These are phyloP conservation scores for Drosophila bocqueti DNA, from an alignment of 1,140 invertebrate genomes.

Conservation along the genomic window DNA sequence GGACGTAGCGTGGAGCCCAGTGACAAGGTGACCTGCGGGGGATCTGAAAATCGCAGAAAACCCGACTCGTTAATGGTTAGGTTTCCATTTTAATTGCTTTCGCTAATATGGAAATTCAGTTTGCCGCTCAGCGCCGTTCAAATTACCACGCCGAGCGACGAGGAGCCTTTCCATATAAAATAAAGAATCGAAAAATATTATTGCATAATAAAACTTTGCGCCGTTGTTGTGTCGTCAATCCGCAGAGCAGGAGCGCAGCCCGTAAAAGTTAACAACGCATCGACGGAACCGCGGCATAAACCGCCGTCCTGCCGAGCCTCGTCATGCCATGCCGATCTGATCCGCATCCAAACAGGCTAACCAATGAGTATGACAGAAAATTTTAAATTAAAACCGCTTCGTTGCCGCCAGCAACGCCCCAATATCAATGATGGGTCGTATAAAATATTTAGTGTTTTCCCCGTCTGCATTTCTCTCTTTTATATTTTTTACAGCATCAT, in stretches of 20 bases:
- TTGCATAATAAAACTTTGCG: constrained; percentile 71
- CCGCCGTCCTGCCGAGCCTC: constrained; percentile 27
- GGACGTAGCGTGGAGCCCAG: constrained; percentile 94
- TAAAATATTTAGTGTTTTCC: constrained; percentile 79
- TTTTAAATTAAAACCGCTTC: constrained; percentile 77
- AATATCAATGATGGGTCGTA: constrained; percentile 79
- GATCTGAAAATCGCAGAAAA: constrained; percentile 88
- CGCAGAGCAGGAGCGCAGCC: constrained; percentile 37
- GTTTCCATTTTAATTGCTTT: constrained; percentile 60
- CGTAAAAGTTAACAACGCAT: constrained; percentile 79
- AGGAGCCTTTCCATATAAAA: constrained; percentile 51
- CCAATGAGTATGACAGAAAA: constrained; percentile 73
- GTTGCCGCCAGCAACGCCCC: constrained; percentile 33
- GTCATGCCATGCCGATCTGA: constrained; percentile 12
- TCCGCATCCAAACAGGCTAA: constrained; percentile 22
- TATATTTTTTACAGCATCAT: constrained; percentile 66
- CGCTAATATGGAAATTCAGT: constrained; percentile 65
- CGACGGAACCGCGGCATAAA: constrained; percentile 65
- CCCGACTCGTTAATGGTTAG: constrained; percentile 43
- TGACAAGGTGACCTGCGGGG: constrained; percentile 92
- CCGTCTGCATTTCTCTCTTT: constrained; percentile 46
- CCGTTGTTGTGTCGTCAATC: constrained; percentile 38
- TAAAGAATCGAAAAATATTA: constrained; percentile 81
- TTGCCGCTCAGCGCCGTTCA: constrained; percentile 15
- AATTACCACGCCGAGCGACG: constrained; percentile 33